A percentile compares a stretch with the other conserved stretches of the same genome.
Conservation (phyloP, 92 coral and sea anemone genomes). For the Bergia sp. region DNA sequence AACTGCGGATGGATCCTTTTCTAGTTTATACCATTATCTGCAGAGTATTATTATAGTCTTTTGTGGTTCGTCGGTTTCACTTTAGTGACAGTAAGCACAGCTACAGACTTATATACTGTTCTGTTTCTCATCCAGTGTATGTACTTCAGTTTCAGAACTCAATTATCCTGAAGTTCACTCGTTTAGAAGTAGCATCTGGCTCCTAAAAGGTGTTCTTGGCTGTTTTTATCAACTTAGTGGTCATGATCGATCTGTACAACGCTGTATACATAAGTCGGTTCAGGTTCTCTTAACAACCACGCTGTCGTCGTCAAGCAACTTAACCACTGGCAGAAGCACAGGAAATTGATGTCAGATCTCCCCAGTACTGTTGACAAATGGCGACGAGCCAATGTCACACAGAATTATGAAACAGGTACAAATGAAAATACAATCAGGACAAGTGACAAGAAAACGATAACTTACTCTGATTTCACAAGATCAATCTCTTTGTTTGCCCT, state of each 20-base stretch:
- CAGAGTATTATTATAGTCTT: too few relatives aligned
- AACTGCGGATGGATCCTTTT: too few relatives aligned
- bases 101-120: too few relatives aligned
- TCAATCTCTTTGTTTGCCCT: neutral
- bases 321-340: neutral
- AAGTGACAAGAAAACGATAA: too few relatives aligned
- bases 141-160: neutral
- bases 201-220: neutral
- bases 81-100: too few relatives aligned
- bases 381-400: neutral
- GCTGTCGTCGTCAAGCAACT: slow-evolving; percentile 25
- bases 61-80: too few relatives aligned
- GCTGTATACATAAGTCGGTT: neutral
- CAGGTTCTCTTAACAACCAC: neutral
- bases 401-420: too few relatives aligned
- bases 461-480: neutral
- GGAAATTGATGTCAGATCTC: slow-evolving; percentile 3
- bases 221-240: neutral
- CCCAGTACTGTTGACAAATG: neutral
- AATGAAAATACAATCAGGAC: too few relatives aligned
- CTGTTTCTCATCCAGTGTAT: neutral
- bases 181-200: neutral
- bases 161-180: neutral
- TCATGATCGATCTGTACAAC: neutral
- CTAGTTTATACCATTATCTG: too few relatives aligned